Evolutionary conservation across 2,113 vertebrate genomes (phyloP).

Genomic region (Orientallactaga bullata): DNA sequence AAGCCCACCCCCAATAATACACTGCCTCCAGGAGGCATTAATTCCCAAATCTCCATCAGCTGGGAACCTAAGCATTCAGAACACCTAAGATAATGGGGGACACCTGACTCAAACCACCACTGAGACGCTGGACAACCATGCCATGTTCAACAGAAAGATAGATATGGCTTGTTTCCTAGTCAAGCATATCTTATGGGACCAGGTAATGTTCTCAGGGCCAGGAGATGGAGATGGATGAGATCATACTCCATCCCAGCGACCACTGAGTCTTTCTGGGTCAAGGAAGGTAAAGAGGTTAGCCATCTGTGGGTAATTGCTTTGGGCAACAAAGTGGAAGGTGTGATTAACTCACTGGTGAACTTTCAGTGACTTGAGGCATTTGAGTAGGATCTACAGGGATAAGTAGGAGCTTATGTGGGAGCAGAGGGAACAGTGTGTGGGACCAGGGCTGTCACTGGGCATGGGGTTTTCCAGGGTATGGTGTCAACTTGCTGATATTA

Average conservation of each 20-base stretch:
- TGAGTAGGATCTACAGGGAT: not conserved
- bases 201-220: not conserved
- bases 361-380: not conserved
- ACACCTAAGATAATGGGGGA: too few relatives aligned
- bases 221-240: not conserved
- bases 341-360: not conserved
- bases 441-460: not conserved
- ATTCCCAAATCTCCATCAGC: too few relatives aligned
- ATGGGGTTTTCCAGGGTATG: not conserved
- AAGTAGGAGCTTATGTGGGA: conserved; percentile 16
- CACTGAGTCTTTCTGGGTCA: not conserved
- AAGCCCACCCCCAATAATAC: too few relatives aligned
- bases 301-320: not conserved
- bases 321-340: not conserved
- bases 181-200: not conserved
- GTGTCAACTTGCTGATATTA: not conserved
- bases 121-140: not conserved
- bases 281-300: not conserved
- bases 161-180: not conserved
- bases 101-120: too few relatives aligned
- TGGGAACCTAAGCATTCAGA: too few relatives aligned
- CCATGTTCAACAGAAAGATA: not conserved
- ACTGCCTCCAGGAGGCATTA: too few relatives aligned
- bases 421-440: conserved; percentile 26
- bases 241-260: not conserved